Percentiles rank a stretch among this genome's conserved stretches.
Conservation (phyloP, 2,888 invertebrate species). For the Aradus depressus region DNA sequence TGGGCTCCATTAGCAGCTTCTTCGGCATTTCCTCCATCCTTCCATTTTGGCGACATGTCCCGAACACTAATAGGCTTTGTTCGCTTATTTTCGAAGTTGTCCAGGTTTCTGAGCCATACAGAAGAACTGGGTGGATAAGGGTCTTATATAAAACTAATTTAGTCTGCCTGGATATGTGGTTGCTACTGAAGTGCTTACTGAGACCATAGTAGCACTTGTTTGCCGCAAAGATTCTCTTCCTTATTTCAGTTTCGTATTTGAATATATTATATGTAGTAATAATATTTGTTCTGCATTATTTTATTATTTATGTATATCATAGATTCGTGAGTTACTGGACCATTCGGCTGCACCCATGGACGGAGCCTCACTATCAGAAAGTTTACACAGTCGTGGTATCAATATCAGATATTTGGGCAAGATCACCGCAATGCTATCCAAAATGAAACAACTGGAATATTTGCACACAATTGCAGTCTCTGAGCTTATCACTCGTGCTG, state of each 20-base stretch:
- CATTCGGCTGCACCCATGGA: constrained; percentile 92
- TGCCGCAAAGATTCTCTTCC: too few relatives aligned
- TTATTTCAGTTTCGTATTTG: background rate
- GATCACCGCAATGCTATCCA: constrained; percentile 65
- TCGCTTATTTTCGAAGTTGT: too few relatives aligned
- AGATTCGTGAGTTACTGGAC: constrained; percentile 82
- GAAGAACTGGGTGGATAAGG: too few relatives aligned
- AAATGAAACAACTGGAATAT: constrained; percentile 72
- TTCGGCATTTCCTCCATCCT: too few relatives aligned
- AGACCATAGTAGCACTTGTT: too few relatives aligned
- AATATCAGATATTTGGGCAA: constrained; percentile 95
- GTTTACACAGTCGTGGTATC: constrained; percentile 89
- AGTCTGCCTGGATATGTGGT: too few relatives aligned
- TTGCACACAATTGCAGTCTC: constrained; percentile 77
- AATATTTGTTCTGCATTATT: background rate
- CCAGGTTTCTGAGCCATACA: too few relatives aligned
- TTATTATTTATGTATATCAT: constrained; percentile 27
- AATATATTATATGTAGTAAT: background rate
- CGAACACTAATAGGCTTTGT: too few relatives aligned
- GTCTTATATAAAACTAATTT: too few relatives aligned
- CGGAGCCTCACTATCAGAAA: constrained; percentile 82
- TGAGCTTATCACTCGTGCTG: constrained; percentile 80
- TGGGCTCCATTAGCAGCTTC: too few relatives aligned
- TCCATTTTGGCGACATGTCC: too few relatives aligned
- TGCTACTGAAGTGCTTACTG: too few relatives aligned